phyloP scores from a whole-genome alignment of 2,113 vertebrate species.

The Erythrolamprus reginae region DNA sequence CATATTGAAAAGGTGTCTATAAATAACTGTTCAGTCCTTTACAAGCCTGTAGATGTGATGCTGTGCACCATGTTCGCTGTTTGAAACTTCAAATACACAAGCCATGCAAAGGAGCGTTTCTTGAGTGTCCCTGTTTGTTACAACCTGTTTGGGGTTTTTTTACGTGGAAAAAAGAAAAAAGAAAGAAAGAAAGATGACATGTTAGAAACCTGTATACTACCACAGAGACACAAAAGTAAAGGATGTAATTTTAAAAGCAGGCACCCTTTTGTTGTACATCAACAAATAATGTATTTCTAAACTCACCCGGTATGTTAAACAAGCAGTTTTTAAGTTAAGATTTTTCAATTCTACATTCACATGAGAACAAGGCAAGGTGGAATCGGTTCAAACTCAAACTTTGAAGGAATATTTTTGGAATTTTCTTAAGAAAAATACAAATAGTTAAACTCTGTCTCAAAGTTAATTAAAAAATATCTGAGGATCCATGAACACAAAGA shows the following conservation, averaged over 20 bases:
- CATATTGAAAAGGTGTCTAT: conserved; percentile 70
- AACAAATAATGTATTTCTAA: background rate
- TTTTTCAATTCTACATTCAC: background rate
- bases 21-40: conserved; percentile 90
- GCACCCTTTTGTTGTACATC: background rate
- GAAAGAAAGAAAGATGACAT: background rate
- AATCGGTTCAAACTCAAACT: background rate
- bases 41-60: conserved; percentile 99
- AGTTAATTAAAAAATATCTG: background rate
- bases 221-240: background rate
- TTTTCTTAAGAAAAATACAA: background rate
- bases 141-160: conserved; percentile 75
- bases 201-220: conserved; percentile 6
- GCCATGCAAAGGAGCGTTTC: conserved; percentile 99
- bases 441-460: background rate
- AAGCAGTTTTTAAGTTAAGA: background rate
- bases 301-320: background rate
- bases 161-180: background rate
- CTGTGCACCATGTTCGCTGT: conserved; percentile 98
- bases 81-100: conserved; percentile 98
- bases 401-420: background rate
- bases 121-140: conserved; percentile 98
- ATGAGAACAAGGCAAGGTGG: background rate
- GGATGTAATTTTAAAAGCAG: background rate
- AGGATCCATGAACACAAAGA: background rate